These are phyloP conservation scores for Mylabris sibirica DNA, from an alignment of 2,888 invertebrate genomes.

Conservation along the genomic window DNA sequence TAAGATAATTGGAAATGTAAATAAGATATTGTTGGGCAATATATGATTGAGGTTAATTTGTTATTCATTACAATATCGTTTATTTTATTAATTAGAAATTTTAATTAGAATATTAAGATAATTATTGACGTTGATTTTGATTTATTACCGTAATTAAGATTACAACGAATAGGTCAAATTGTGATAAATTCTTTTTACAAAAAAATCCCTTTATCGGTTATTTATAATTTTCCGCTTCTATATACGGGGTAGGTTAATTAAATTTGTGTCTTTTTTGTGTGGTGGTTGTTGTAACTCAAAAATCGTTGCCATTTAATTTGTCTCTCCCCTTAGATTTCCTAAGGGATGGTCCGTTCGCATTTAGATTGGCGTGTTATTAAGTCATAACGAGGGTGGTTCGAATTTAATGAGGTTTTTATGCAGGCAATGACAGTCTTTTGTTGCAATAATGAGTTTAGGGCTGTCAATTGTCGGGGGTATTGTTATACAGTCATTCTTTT, in stretches of 20 bases:
- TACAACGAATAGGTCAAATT: conserved; percentile 1
- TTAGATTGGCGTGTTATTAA: conserved; percentile 52
- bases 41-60: conserved; percentile 6
- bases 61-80: neutral
- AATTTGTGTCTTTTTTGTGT: neutral
- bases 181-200: neutral
- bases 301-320: conserved; percentile 23
- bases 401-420: conserved; percentile 63
- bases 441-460: conserved; percentile 62
- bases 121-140: neutral
- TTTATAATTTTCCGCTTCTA: neutral
- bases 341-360: conserved; percentile 45
- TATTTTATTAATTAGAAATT: conserved; percentile 6
- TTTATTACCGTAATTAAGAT: neutral
- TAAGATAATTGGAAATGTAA: conserved; percentile 26
- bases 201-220: neutral
- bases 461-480: conserved; percentile 59
- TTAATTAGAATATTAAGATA: conserved; percentile 9
- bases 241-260: neutral
- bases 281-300: conserved; percentile 14
- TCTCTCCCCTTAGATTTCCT: conserved; percentile 34
- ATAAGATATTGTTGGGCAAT: conserved; percentile 14
- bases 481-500: conserved; percentile 44
- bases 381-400: conserved; percentile 55
- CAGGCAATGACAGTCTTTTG: conserved; percentile 63